These are phyloP conservation scores for Proteles cristata DNA, from an alignment of 2,113 vertebrate genomes.

Conservation along the genomic window DNA sequence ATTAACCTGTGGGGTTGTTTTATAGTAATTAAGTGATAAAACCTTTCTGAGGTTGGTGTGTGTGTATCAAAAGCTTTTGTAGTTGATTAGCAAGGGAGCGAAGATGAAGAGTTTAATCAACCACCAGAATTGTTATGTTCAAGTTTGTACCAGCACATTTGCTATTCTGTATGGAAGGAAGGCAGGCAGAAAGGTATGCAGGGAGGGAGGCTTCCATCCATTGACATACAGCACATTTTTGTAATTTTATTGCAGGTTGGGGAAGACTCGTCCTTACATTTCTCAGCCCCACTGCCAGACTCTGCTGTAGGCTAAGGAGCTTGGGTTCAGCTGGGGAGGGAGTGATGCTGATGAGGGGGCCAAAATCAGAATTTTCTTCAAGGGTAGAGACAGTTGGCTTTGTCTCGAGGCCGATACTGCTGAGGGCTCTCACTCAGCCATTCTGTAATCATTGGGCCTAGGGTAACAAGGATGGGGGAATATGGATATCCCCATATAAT, in stretches of 20 bases:
- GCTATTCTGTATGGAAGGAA: background rate
- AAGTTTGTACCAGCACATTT: background rate
- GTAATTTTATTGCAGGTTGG: background rate
- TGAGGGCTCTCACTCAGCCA: background rate
- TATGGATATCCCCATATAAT: background rate
- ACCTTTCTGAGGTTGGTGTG: constrained; percentile 33
- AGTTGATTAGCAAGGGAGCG: constrained; percentile 60
- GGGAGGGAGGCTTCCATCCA: background rate
- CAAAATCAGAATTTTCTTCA: background rate
- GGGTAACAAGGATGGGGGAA: background rate
- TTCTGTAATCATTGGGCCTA: background rate
- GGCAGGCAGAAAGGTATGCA: background rate
- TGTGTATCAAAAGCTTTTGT: background rate
- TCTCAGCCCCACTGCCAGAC: background rate
- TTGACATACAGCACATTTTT: background rate
- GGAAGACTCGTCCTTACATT: background rate
- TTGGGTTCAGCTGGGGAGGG: background rate
- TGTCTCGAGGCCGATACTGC: background rate
- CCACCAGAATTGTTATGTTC: background rate
- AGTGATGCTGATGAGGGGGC: background rate
- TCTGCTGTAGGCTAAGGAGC: background rate
- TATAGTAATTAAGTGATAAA: constrained; percentile 71
- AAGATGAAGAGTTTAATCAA: constrained; percentile 60
- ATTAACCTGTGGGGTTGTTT: constrained; percentile 67
- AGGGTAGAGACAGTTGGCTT: background rate